Evolutionary conservation across 2,888 invertebrate species (phyloP), one percentile per base, ranked within the genome.

Genomic region (Anthoptus insignis): DNA sequence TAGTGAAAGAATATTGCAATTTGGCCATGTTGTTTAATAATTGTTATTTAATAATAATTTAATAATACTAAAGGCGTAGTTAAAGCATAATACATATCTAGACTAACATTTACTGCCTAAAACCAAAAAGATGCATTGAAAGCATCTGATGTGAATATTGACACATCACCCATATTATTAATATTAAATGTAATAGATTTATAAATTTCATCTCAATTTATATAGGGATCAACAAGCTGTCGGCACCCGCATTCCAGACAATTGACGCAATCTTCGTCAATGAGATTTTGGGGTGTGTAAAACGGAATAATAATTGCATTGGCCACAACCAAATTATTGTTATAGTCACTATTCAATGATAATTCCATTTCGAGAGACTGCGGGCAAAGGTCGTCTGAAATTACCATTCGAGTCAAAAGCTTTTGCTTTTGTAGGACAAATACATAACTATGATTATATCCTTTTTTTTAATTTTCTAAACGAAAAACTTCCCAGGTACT

Each of bases 251-350:
- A 92, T 92, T 79, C 80, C 80, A 83, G 81, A 91, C 92, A 93
- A 93, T 93, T 93, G 92, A 86, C 85, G 90, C 91, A 92, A 92
- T 93, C 91, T 92, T 91, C 88, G 81, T 78, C 88, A 88, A 89
- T 86, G 89, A 90, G 89, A 92, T 93, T 92, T 92, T 81, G 86
- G 90, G 89, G 81, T 83, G 86, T 82, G 83, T 87, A 86, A 80
- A 85, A 84, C 83, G 84, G 86, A 83, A 85, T 86, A 78, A 79
- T 90, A 92, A 92, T 91, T 91, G 90, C 88, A 89, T 91, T 85
- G 87, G 87, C 90, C 89, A 87, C 88, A 89, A 84, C 87, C 79
- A 85, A 88, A 89, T 91, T 87, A 89, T 80, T 87, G 83, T 86
- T 88, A 88, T 84, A 86, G 84, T 84, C 83, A 88, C 90, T 87